These are phyloP conservation scores for Cryptophagus acutangulus DNA, from an alignment of 2,888 invertebrate species.

Conservation along the genomic window DNA sequence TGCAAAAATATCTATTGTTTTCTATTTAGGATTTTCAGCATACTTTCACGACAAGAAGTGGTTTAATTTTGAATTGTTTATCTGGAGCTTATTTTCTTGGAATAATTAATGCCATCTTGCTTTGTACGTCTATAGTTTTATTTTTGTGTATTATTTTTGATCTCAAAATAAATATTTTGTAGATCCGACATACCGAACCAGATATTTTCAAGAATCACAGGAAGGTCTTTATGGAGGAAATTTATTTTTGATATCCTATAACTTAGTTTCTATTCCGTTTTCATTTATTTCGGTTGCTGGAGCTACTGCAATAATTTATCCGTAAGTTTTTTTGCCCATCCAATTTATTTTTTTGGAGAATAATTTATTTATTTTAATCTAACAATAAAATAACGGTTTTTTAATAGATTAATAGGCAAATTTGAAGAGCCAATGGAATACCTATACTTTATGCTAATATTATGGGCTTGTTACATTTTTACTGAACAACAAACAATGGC, in stretches of 20 bases:
- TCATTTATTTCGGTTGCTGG: slow-evolving; percentile 70
- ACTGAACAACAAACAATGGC: slow-evolving; percentile 83
- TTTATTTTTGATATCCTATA: slow-evolving; percentile 75
- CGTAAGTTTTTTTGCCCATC: slow-evolving; percentile 52
- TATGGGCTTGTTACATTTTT: slow-evolving; percentile 82
- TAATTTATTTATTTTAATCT: neutral
- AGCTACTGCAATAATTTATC: slow-evolving; percentile 68
- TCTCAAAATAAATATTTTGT: slow-evolving; percentile 29
- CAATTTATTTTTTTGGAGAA: too few relatives aligned
- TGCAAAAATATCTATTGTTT: slow-evolving; percentile 10
- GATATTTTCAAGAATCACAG: slow-evolving; percentile 86
- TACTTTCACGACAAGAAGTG: slow-evolving; percentile 65
- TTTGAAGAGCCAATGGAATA: slow-evolving; percentile 57
- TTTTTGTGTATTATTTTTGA: neutral
- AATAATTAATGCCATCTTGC: slow-evolving; percentile 62
- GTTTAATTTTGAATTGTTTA: slow-evolving; percentile 65
- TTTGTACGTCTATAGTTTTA: slow-evolving; percentile 56
- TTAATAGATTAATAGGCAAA: slow-evolving; percentile 55
- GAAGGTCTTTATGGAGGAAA: slow-evolving; percentile 87
- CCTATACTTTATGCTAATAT: slow-evolving; percentile 62
- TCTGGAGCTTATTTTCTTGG: slow-evolving; percentile 64
- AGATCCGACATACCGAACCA: slow-evolving; percentile 82
- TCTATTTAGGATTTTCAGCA: slow-evolving; percentile 58
- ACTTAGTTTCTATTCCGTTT: slow-evolving; percentile 75
- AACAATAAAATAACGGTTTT: neutral